These are phyloP conservation scores for Lasioglossum leucozonium DNA, from an alignment of 2,888 invertebrate species.

Conservation along the genomic window DNA sequence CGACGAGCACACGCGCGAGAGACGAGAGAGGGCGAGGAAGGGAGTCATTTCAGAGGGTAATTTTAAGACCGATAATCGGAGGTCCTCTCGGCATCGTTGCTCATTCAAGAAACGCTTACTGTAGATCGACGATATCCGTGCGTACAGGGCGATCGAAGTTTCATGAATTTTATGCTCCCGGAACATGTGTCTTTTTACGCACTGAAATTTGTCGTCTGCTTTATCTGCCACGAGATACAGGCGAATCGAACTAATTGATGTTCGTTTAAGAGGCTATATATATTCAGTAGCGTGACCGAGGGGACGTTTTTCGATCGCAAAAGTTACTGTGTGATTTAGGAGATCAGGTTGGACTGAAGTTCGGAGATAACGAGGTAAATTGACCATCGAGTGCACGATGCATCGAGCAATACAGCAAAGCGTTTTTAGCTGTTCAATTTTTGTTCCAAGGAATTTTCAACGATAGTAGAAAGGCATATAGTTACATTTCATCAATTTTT, in stretches of 20 bases:
- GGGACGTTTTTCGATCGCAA: not conserved
- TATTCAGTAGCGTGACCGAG: not conserved
- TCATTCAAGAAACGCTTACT: not conserved
- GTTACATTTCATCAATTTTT: too few species aligned
- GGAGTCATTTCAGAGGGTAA: not conserved
- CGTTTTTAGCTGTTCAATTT: too few species aligned
- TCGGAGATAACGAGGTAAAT: too few species aligned
- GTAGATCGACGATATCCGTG: not conserved
- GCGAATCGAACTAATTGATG: not conserved
- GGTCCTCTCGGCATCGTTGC: not conserved
- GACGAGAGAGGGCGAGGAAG: not conserved
- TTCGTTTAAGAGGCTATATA: not conserved
- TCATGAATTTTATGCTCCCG: not conserved
- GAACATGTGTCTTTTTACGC: not conserved
- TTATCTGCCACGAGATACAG: not conserved
- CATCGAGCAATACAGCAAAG: too few species aligned
- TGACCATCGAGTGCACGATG: too few species aligned
- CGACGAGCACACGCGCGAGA: not conserved
- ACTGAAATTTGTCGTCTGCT: not conserved
- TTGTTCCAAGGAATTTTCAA: too few species aligned
- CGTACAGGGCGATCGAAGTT: not conserved
- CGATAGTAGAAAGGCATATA: too few species aligned
- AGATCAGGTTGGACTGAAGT: too few species aligned
- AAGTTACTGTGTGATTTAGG: too few species aligned
- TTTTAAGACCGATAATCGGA: conserved; percentile 15